Evolutionary conservation across 2,797 vertebrate species (phyloP).

Genomic region (Tokudaia muenninki): DNA sequence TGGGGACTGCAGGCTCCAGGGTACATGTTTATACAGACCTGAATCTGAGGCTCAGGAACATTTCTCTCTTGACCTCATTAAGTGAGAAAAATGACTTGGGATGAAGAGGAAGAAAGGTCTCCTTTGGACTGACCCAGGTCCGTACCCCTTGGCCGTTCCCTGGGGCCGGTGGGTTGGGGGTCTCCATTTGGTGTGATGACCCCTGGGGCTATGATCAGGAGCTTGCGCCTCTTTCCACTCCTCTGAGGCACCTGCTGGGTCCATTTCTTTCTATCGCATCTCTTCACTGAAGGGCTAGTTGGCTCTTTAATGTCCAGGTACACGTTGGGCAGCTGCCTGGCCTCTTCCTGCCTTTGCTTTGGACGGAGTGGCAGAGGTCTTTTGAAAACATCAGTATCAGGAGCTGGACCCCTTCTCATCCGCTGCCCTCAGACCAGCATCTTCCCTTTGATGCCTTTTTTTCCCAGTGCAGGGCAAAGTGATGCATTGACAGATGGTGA

Average conservation of each 20-base stretch:
- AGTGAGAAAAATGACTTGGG: not conserved
- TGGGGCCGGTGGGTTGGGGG: not conserved
- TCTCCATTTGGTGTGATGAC: not conserved
- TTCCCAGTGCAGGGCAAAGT: not conserved
- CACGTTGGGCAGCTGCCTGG: not conserved
- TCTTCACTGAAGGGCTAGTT: not conserved
- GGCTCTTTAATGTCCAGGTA: constrained; percentile 13
- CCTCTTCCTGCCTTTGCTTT: constrained; percentile 49
- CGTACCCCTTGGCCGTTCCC: not conserved
- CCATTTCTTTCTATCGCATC: not conserved
- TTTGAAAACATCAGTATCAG: not conserved
- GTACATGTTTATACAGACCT: not conserved
- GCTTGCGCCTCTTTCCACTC: not conserved
- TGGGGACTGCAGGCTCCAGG: not conserved
- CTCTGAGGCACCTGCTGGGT: accelerated
- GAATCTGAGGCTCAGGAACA: constrained; percentile 54
- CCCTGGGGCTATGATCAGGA: accelerated
- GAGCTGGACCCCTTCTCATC: not conserved
- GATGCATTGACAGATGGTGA: not conserved
- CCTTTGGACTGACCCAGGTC: not conserved
- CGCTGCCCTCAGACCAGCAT: constrained; percentile 18
- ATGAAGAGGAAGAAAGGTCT: not conserved
- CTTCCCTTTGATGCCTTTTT: constrained; percentile 11
- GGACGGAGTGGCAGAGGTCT: not conserved
- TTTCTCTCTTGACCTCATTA: constrained; percentile 28